Evolutionary conservation across 2,113 vertebrate genomes (phyloP).

Genomic region (Lutjanus erythropterus): DNA sequence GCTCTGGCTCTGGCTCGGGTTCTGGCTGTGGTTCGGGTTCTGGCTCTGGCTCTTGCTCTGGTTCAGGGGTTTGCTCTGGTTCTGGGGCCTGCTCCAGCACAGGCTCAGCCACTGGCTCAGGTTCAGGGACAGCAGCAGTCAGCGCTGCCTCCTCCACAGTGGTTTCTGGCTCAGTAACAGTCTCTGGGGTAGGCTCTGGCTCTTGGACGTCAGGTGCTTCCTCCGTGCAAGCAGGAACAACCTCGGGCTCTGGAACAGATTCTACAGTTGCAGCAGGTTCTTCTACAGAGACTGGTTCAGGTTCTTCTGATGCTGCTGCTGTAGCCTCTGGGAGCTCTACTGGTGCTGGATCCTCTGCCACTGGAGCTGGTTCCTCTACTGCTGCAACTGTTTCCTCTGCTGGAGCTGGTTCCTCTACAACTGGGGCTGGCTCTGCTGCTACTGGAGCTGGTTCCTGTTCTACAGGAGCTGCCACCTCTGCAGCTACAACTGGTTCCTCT

Average conservation of each 20-base stretch:
- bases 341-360: constrained; percentile 1
- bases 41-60: constrained; percentile 28
- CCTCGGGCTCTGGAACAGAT: constrained; percentile 40
- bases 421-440: background rate
- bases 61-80: constrained; percentile 31
- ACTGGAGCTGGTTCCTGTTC: constrained; percentile 16
- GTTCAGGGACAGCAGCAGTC: constrained; percentile 34
- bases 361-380: constrained; percentile 10
- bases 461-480: constrained; percentile 19
- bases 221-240: constrained; percentile 15
- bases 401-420: constrained; percentile 7
- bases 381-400: background rate
- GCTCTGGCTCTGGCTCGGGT: constrained; percentile 28
- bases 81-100: constrained; percentile 28
- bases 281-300: constrained; percentile 50
- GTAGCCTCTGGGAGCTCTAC: constrained; percentile 11
- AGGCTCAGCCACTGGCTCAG: constrained; percentile 38
- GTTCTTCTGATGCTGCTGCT: constrained; percentile 38
- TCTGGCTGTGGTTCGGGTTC: constrained; percentile 30
- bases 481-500: background rate
- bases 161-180: constrained; percentile 59
- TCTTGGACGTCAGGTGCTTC: constrained; percentile 33
- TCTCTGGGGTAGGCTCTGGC: constrained; percentile 56
- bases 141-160: constrained; percentile 55
- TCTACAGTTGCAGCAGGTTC: constrained; percentile 37